Conservation (phyloP, 2,797 vertebrate genomes). For the Erethizon dorsatum region DNA sequence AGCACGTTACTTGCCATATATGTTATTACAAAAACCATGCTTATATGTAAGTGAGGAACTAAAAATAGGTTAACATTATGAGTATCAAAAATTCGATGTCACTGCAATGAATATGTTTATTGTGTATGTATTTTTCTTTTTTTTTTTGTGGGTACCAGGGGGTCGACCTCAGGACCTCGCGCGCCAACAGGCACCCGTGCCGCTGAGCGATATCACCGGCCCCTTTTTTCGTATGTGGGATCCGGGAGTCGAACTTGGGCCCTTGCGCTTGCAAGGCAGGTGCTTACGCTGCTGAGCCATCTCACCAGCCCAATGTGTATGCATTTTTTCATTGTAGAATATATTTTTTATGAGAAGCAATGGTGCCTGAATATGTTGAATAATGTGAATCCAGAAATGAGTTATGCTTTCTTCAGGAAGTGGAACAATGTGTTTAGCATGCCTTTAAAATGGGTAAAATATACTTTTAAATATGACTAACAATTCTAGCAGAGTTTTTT, state of each 20-base stretch:
- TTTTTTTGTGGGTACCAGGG: too few relatives aligned
- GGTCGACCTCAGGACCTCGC: too few relatives aligned
- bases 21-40: neutral
- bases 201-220: too few relatives aligned
- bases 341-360: neutral
- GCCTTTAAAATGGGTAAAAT: constrained; percentile 53
- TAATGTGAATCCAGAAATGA: neutral
- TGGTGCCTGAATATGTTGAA: neutral
- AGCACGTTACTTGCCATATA: neutral
- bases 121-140: constrained; percentile 10
- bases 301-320: too few relatives aligned
- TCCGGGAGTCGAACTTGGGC: too few relatives aligned
- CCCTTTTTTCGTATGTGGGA: too few relatives aligned
- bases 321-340: neutral
- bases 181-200: too few relatives aligned
- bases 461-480: constrained; percentile 70
- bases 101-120: neutral
- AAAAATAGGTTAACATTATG: neutral
- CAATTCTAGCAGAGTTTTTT: constrained; percentile 35
- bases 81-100: neutral
- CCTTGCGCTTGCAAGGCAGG: too few relatives aligned
- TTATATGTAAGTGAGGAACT: constrained; percentile 54
- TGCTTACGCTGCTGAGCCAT: too few relatives aligned
- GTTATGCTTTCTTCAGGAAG: neutral
- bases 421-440: neutral